These are phyloP conservation scores for Asarcornis scutulata DNA, from an alignment of 2,113 vertebrate genomes.

Conservation along the genomic window DNA sequence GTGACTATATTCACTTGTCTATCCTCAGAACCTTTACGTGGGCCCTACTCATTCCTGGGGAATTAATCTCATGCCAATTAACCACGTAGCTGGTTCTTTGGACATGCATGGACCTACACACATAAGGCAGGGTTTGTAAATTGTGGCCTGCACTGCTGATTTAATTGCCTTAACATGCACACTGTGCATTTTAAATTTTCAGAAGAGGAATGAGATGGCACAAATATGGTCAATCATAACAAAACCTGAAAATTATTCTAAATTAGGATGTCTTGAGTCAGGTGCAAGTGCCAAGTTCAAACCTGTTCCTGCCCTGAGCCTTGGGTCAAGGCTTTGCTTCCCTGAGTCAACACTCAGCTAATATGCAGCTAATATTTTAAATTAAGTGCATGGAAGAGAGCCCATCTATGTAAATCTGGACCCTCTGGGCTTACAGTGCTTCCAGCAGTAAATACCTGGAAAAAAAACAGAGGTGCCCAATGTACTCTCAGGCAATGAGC, in stretches of 20 bases:
- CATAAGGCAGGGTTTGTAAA: background rate
- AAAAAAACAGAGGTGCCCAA: background rate
- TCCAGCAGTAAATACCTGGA: background rate
- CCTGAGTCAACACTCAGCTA: no score
- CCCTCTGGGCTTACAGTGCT: background rate
- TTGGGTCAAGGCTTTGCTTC: background rate
- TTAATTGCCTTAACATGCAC: background rate
- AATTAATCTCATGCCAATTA: background rate
- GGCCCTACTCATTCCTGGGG: background rate
- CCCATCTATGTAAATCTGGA: background rate
- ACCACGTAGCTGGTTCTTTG: background rate
- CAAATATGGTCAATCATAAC: background rate
- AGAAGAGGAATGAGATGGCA: background rate
- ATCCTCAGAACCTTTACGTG: background rate
- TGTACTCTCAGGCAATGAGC: background rate
- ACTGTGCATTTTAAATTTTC: background rate
- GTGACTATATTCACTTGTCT: background rate
- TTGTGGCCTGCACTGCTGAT: background rate
- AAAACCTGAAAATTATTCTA: background rate
- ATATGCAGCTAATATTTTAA: background rate
- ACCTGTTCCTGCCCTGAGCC: background rate
- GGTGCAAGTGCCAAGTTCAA: background rate
- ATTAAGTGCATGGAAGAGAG: background rate
- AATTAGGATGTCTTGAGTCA: background rate
- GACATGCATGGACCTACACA: background rate